A percentile compares a stretch with the other conserved stretches of the same genome.
Evolutionary conservation across 1,140 invertebrate genomes (phyloP).

Genomic region (Pararge aegeria): DNA sequence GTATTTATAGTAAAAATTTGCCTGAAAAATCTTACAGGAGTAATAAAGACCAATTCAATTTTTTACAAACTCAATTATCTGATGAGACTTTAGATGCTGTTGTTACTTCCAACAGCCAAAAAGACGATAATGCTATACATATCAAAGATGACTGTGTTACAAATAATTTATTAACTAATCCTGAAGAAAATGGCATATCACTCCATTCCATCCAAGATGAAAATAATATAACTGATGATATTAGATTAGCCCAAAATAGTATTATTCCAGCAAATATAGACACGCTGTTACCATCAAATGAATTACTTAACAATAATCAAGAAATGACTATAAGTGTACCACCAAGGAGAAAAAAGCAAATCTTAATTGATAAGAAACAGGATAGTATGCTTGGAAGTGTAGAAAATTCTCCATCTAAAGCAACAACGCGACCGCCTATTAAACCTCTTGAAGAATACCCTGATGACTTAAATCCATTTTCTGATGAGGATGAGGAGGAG

Average conservation of each 20-base stretch:
- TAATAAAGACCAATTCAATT: slow-evolving; percentile 65
- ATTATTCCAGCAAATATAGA: slow-evolving; percentile 31
- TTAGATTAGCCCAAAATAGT: slow-evolving; percentile 57
- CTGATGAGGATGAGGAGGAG: slow-evolving; percentile 80
- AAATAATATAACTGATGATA: slow-evolving; percentile 70
- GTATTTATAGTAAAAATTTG: slow-evolving; percentile 32
- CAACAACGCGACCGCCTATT: slow-evolving; percentile 21
- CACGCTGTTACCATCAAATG: slow-evolving; percentile 17
- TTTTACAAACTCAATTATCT: slow-evolving; percentile 71
- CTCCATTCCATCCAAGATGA: slow-evolving; percentile 33
- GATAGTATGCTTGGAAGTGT: slow-evolving; percentile 12
- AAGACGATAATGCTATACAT: slow-evolving; percentile 16
- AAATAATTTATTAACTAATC: slow-evolving; percentile 8
- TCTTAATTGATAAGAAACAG: slow-evolving; percentile 34
- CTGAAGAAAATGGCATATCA: slow-evolving; percentile 18
- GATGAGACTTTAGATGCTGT: slow-evolving; percentile 38
- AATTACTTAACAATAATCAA: slow-evolving; percentile 35
- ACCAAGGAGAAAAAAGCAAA: slow-evolving; percentile 65
- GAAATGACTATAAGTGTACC: slow-evolving; percentile 63
- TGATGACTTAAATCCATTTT: slow-evolving; percentile 89
- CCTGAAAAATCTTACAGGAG: slow-evolving; percentile 64
- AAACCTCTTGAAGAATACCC: slow-evolving; percentile 81
- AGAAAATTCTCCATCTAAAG: neutral
- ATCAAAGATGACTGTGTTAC: slow-evolving; percentile 14
- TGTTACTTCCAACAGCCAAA: slow-evolving; percentile 13